Conservation (phyloP, 2,888 invertebrate genomes). For the Parelbella ahira region DNA sequence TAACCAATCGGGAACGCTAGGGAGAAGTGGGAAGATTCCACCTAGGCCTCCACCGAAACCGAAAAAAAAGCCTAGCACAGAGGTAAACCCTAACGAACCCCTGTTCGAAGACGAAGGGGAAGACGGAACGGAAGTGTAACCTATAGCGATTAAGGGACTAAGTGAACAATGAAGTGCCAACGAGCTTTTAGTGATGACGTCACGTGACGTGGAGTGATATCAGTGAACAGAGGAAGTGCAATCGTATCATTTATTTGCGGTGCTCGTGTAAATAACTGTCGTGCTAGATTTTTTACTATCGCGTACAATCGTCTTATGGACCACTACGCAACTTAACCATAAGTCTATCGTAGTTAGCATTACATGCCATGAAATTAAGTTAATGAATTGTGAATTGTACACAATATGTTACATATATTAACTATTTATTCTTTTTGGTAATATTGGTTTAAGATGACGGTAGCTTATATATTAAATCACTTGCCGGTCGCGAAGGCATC, state of each 20-base stretch:
- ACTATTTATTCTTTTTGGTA: constrained; percentile 70
- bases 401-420: constrained; percentile 55
- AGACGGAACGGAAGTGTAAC: constrained; percentile 93
- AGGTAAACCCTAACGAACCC: constrained; percentile 82
- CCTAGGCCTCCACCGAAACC: constrained; percentile 92
- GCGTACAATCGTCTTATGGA: constrained; percentile 68
- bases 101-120: constrained; percentile 93
- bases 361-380: constrained; percentile 37
- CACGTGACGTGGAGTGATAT: constrained; percentile 42
- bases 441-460: constrained; percentile 34
- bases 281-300: constrained; percentile 79
- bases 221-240: constrained; percentile 43
- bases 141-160: constrained; percentile 14
- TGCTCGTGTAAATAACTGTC: constrained; percentile 75
- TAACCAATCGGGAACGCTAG: constrained; percentile 70
- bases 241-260: constrained; percentile 61
- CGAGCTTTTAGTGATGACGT: constrained; percentile 63
- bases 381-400: constrained; percentile 33
- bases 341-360: constrained; percentile 34
- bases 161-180: constrained; percentile 64
- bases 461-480: constrained; percentile 37
- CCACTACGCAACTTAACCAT: constrained; percentile 56
- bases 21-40: constrained; percentile 84
- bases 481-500: constrained; percentile 47
- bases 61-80: constrained; percentile 86